A percentile compares a stretch with the other conserved stretches of the same genome.
Conservation (phyloP, 2,888 invertebrate species). For the Rotaria magnacalcarata region DNA sequence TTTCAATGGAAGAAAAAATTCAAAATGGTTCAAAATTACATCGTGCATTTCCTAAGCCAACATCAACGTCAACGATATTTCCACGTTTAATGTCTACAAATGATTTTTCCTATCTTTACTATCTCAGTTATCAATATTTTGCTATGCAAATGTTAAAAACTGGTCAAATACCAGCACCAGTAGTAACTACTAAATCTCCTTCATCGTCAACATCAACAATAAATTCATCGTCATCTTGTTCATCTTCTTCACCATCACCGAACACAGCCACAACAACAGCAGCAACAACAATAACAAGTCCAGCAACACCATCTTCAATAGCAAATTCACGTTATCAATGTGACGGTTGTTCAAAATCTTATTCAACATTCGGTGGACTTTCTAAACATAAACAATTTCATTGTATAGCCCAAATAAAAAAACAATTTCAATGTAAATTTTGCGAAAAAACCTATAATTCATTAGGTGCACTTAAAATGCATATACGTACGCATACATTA, state of each 20-base stretch:
- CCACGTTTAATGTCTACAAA: constrained; percentile 34
- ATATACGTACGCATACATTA: constrained; percentile 91
- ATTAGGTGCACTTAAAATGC: constrained; percentile 93
- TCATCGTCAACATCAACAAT: neutral
- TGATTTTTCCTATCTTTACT: constrained; percentile 32
- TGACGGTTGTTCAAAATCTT: constrained; percentile 65
- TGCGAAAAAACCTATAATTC: constrained; percentile 95
- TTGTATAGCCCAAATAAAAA: constrained; percentile 77
- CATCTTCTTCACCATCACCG: constrained; percentile 10
- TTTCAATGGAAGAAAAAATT: neutral
- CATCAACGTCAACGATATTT: neutral
- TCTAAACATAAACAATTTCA: constrained; percentile 93
- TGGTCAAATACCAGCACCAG: neutral
- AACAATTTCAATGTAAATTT: constrained; percentile 73
- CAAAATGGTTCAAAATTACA: neutral
- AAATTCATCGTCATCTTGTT: neutral
- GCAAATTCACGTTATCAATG: constrained; percentile 45
- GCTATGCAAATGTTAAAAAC: neutral
- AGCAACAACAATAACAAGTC: too few relatives aligned
- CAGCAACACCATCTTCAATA: neutral
- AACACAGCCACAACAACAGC: neutral
- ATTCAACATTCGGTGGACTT: constrained; percentile 87
- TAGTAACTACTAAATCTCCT: neutral
- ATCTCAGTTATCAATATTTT: constrained; percentile 16
- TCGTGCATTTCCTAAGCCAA: neutral